A percentile compares a stretch with the other conserved stretches of the same genome.
Evolutionary conservation across 2,888 invertebrate species (phyloP).

Genomic region (Leptinotarsa juncta): DNA sequence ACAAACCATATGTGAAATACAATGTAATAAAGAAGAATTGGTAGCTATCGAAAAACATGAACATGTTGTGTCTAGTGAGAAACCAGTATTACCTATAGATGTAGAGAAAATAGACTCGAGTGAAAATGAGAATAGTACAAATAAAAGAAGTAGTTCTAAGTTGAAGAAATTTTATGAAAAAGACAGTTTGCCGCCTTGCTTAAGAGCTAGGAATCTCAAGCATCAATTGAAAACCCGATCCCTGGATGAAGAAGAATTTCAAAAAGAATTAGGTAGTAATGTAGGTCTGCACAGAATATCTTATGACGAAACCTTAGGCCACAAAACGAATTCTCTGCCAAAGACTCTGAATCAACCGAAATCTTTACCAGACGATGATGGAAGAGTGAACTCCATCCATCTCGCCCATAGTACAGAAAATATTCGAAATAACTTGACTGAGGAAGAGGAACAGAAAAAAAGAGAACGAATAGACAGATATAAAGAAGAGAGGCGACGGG

Average conservation of each 20-base stretch:
- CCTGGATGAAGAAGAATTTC: slow-evolving; percentile 79
- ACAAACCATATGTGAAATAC: slow-evolving; percentile 50
- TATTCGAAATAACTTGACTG: slow-evolving; percentile 41
- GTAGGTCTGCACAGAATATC: slow-evolving; percentile 69
- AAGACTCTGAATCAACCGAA: slow-evolving; percentile 72
- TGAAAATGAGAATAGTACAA: slow-evolving; percentile 35
- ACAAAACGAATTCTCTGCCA: slow-evolving; percentile 68
- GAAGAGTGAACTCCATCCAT: slow-evolving; percentile 56
- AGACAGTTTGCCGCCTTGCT: slow-evolving; percentile 70
- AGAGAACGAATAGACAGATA: slow-evolving; percentile 90
- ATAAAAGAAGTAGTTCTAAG: slow-evolving; percentile 41
- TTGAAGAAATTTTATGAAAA: slow-evolving; percentile 59
- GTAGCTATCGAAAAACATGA: slow-evolving; percentile 20
- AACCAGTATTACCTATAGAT: slow-evolving; percentile 43
- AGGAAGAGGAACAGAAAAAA: slow-evolving; percentile 68
- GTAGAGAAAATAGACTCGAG: slow-evolving; percentile 24
- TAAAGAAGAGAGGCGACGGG: slow-evolving; percentile 89
- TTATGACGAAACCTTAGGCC: slow-evolving; percentile 66
- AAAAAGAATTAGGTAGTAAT: slow-evolving; percentile 72
- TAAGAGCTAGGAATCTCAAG: slow-evolving; percentile 73
- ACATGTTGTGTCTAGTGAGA: slow-evolving; percentile 35
- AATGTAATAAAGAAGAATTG: slow-evolving; percentile 54
- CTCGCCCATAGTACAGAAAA: slow-evolving; percentile 60
- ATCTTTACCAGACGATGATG: slow-evolving; percentile 65
- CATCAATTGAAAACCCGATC: slow-evolving; percentile 76